Evolutionary conservation across 2,888 invertebrate species (phyloP).

Genomic region (Quadriops clusia): DNA sequence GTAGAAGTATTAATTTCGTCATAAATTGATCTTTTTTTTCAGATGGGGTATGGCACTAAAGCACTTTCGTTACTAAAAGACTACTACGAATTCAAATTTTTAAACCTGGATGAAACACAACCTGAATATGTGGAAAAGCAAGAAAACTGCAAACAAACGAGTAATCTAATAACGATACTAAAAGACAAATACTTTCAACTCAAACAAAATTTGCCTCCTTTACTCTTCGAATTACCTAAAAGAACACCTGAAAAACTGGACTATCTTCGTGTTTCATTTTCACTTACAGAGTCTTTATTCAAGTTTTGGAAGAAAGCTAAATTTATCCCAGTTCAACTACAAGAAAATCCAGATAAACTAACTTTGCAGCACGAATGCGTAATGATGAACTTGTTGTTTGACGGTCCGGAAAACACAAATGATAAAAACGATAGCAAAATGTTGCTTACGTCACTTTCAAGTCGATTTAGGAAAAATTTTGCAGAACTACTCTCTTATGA

Average conservation of each 20-base stretch:
- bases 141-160: conserved; percentile 43
- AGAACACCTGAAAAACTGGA: conserved; percentile 74
- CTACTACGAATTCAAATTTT: conserved; percentile 78
- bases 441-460: conserved; percentile 74
- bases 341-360: conserved; percentile 89
- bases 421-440: conserved; percentile 22
- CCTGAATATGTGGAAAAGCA: conserved; percentile 33
- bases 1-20: not conserved
- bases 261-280: conserved; percentile 91
- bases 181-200: conserved; percentile 66
- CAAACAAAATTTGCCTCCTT: conserved; percentile 71
- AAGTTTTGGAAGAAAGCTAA: conserved; percentile 90
- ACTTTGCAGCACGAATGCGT: conserved; percentile 98
- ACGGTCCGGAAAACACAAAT: conserved; percentile 40
- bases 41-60: conserved; percentile 95
- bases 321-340: conserved; percentile 80
- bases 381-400: conserved; percentile 81
- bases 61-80: conserved; percentile 74
- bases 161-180: conserved; percentile 55
- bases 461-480: conserved; percentile 76
- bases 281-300: conserved; percentile 74
- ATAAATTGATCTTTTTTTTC: conserved; percentile 10
- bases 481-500: conserved; percentile 64
- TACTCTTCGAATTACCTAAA: conserved; percentile 77
- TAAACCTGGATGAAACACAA: conserved; percentile 51